Base-by-base conservation (phyloP, 2,113 vertebrate species). In the Phylloscopus trochiloides region DNA sequence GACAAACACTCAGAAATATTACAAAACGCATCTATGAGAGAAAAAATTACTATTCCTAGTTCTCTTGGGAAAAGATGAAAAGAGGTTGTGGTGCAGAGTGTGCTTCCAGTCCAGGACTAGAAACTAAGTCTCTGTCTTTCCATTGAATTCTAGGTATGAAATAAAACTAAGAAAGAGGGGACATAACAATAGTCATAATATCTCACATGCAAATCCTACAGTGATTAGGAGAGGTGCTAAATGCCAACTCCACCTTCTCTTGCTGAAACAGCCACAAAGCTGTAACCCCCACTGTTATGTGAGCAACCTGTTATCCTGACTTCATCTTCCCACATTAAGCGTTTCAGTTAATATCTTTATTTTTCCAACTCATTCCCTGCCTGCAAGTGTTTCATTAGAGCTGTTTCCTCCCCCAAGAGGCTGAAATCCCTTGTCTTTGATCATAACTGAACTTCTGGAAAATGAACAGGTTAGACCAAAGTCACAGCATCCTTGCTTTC, bases 341-440 rank as follows among this genome's bases (percentile, higher is more conserved):
- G 61, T 84, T 86, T 92, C 68, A 72, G 19, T 1, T 45, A 38
- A 55, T 0, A 0, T 14, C 68, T 89, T 63, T 61, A 15, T 81
- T 91, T 96, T 91, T 87, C n/a, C 65, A 78, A 24, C 36, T 48
- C 77, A 86, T 67, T 10, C 38, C n/a, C n/a, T 63, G n/a, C 70
- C 73, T 91, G 57, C 28, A 75, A 57, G 52, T 34, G 45, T 75
- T 94, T 72, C n/a, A 82, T 82, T 90, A 89, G 15, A 78, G 61
- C 14, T 29, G 57, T 36, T 78, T 75, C 42, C 32, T 72, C 42
- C 26, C 29, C 26, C 17, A 61, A 47, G 54, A 61, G 31, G 24
- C 65, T 76, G 84, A 87, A 95, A 68, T 26, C 22, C 65, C 17
- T 80, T 45, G 22, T 32, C 45, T 82, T 57, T 67, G 31, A 42